These are phyloP conservation scores for Desmodus rotundus DNA, from an alignment of 2,113 vertebrate genomes.

Conservation along the genomic window DNA sequence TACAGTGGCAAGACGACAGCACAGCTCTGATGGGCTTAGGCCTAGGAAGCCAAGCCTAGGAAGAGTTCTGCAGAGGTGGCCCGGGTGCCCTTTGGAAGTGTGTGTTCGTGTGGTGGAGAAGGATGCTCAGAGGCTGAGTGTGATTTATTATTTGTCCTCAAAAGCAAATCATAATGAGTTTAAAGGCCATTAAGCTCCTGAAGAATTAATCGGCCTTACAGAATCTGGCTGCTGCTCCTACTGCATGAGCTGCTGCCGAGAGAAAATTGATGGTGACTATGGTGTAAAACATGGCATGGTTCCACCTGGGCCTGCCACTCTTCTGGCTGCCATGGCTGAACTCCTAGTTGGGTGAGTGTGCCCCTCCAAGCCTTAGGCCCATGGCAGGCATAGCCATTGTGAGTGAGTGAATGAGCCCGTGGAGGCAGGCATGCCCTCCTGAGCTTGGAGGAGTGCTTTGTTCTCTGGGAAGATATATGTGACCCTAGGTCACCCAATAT, in stretches of 20 bases:
- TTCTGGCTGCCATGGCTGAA: neutral
- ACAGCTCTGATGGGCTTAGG: neutral
- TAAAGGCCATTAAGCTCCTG: conserved; percentile 51
- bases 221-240: conserved; percentile 3
- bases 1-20: neutral
- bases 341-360: neutral
- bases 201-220: conserved; percentile 58
- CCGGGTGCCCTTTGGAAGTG: neutral
- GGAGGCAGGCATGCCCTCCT: neutral
- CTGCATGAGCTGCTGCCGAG: neutral
- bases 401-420: neutral
- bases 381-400: accelerated
- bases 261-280: neutral
- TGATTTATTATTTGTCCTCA: conserved; percentile 41
- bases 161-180: conserved; percentile 47
- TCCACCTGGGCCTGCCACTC: neutral
- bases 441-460: neutral
- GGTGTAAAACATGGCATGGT: neutral
- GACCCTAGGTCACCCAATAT: neutral
- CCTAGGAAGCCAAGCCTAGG: neutral
- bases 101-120: neutral
- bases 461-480: neutral
- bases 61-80: neutral
- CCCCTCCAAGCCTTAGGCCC: neutral
- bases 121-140: neutral